Evolutionary conservation across 1,140 invertebrate species (phyloP).

Genomic region (Calliphora vicina): DNA sequence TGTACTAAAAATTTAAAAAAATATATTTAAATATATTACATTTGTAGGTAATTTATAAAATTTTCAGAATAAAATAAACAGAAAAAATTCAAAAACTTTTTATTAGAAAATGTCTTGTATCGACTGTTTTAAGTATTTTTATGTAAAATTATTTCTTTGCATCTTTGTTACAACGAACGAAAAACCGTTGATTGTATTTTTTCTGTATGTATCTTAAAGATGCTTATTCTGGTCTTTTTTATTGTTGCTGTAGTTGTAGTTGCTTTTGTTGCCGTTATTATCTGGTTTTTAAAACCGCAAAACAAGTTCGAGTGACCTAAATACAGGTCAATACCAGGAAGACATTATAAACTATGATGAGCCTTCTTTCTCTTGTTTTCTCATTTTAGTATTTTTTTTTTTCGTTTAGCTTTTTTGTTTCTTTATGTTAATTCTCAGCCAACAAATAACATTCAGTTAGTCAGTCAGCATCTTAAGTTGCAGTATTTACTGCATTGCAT

Average conservation of each 20-base stretch:
- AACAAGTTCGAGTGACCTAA: slow-evolving; percentile 45
- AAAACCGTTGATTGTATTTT: neutral
- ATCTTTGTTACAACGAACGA: neutral
- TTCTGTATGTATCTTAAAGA: neutral
- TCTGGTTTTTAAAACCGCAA: slow-evolving; percentile 16
- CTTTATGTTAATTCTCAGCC: neutral
- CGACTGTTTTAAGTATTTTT: neutral
- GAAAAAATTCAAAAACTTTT: neutral
- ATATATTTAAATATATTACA: no score
- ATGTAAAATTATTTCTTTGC: neutral
- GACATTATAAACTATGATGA: slow-evolving; percentile 35
- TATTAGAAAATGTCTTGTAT: neutral
- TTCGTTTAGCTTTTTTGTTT: neutral
- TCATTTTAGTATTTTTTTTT: neutral
- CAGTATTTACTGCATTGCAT: neutral
- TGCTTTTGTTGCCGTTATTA: neutral
- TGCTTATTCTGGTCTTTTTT: neutral
- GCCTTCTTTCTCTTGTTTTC: slow-evolving; percentile 7
- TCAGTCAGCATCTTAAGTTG: neutral
- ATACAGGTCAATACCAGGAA: slow-evolving; percentile 48
- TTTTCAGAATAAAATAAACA: neutral
- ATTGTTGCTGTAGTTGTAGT: neutral
- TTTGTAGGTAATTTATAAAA: neutral
- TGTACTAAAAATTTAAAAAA: neutral
- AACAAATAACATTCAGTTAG: neutral